phyloP scores from a whole-genome alignment of 2,113 vertebrate genomes.

The Panthera uncia region DNA sequence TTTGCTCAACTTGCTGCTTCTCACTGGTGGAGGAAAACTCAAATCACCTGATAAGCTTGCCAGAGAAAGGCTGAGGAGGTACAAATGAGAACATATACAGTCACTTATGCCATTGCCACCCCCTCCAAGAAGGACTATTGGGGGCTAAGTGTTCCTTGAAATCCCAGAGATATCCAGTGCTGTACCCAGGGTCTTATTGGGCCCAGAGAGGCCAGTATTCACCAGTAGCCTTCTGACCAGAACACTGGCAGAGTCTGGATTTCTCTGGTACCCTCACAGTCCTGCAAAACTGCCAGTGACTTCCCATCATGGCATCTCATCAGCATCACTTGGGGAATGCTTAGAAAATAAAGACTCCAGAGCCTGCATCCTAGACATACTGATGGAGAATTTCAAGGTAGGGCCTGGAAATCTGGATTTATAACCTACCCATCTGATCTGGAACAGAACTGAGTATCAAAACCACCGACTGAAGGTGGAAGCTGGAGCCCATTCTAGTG shows the following conservation, averaged over 20 bases:
- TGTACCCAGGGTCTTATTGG: neutral
- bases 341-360: neutral
- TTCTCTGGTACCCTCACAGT: neutral
- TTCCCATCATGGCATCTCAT: neutral
- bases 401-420: neutral
- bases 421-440: neutral
- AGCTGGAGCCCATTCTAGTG: neutral
- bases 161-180: neutral
- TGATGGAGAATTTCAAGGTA: neutral
- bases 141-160: neutral
- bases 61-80: neutral
- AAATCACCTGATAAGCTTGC: neutral
- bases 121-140: neutral
- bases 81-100: neutral
- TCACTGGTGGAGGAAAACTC: neutral
- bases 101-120: neutral
- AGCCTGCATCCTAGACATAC: neutral
- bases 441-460: neutral
- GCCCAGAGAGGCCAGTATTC: neutral
- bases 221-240: neutral
- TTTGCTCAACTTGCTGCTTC: neutral
- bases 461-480: neutral
- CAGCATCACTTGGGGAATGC: neutral
- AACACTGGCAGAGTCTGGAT: neutral
- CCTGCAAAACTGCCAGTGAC: neutral